Evolutionary conservation across 2,888 invertebrate species (phyloP).

Genomic region (Trachelus stipa): DNA sequence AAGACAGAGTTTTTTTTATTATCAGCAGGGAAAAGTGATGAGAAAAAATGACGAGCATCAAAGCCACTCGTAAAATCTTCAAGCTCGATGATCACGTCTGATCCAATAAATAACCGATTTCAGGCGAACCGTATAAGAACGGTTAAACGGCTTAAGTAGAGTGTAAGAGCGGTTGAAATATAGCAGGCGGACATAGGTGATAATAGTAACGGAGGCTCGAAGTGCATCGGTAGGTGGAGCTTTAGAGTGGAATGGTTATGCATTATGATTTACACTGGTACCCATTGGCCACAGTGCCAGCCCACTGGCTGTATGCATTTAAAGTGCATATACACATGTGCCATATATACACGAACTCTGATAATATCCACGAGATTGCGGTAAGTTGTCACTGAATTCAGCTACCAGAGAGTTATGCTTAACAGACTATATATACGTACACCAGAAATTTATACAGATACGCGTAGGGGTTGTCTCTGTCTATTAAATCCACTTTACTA

Average conservation of each 20-base stretch:
- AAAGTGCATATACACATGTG: conserved; percentile 12
- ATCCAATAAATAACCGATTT: too few species aligned
- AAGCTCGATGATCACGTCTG: too few species aligned
- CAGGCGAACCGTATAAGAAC: background rate
- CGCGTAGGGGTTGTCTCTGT: conserved; percentile 23
- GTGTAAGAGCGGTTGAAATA: background rate
- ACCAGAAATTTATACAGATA: conserved; percentile 10
- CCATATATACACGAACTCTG: conserved; percentile 4
- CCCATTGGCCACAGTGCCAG: conserved; percentile 43
- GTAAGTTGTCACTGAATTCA: conserved; percentile 35
- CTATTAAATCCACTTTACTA: conserved; percentile 33
- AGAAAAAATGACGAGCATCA: too few species aligned
- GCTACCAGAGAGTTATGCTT: conserved; percentile 8
- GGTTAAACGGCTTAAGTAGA: conserved; percentile 7
- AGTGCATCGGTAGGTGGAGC: conserved; percentile 46
- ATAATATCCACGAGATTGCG: conserved; percentile 27
- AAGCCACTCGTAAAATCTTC: too few species aligned
- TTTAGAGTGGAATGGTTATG: conserved; percentile 45
- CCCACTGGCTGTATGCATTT: conserved; percentile 30
- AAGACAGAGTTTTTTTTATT: too few species aligned
- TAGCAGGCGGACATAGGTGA: conserved; percentile 25
- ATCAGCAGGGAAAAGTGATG: too few species aligned
- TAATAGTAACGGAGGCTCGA: conserved; percentile 37
- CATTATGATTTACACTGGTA: conserved; percentile 54
- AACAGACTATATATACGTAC: background rate